Evolutionary conservation across 2,888 invertebrate genomes (phyloP).

Genomic region (Apocheima hispidaria): DNA sequence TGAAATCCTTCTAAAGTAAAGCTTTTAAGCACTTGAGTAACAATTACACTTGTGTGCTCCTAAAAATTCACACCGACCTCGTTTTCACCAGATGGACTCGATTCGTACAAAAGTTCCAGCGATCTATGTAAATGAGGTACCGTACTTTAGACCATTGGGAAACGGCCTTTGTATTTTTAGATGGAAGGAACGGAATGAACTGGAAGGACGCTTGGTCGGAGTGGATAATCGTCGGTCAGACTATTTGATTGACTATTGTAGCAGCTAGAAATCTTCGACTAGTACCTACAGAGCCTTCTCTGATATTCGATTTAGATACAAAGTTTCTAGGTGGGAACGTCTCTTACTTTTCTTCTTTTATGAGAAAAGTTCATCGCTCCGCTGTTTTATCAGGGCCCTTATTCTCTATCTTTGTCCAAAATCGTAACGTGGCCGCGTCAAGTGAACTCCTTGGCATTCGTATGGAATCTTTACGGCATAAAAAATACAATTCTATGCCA

Average conservation of each 20-base stretch:
- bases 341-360: background rate
- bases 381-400: no score
- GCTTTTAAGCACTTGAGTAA: slow-evolving; percentile 73
- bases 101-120: slow-evolving; percentile 62
- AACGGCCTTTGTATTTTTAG: slow-evolving; percentile 52
- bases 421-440: no score
- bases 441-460: no score
- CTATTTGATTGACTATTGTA: slow-evolving; percentile 39
- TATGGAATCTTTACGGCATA: no score
- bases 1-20: slow-evolving; percentile 65
- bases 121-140: slow-evolving; percentile 60
- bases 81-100: slow-evolving; percentile 55
- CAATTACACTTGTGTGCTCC: slow-evolving; percentile 65
- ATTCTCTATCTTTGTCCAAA: no score
- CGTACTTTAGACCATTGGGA: slow-evolving; percentile 44
- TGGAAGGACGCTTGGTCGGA: slow-evolving; percentile 38
- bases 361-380: no score
- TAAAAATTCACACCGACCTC: slow-evolving; percentile 63
- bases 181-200: slow-evolving; percentile 40
- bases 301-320: background rate
- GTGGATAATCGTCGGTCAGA: slow-evolving; percentile 35
- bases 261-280: background rate
- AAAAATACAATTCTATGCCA: no score
- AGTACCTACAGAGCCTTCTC: background rate
- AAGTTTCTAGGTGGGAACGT: background rate